Conservation (phyloP, 2,113 vertebrate species). For the Xiphophorus maculatus region DNA sequence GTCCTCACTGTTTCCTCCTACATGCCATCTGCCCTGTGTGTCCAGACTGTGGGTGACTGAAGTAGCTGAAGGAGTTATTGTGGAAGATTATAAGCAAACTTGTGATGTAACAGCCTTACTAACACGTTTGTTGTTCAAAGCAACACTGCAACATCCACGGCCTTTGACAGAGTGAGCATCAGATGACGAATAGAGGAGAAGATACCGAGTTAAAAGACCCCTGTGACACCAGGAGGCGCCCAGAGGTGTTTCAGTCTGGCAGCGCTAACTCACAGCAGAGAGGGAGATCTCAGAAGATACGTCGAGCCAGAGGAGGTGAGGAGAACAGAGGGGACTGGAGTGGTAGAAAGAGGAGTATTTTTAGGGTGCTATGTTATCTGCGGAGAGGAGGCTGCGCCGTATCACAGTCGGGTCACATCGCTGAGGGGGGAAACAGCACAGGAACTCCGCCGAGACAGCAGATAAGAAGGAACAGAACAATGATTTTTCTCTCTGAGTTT, state of each 20-base stretch:
- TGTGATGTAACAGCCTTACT: conserved; percentile 71
- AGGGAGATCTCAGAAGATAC: conserved; percentile 58
- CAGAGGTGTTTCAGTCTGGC: conserved; percentile 60
- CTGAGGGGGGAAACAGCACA: conserved; percentile 59
- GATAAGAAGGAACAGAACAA: conserved; percentile 71
- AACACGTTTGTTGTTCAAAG: conserved; percentile 49
- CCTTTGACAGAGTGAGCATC: conserved; percentile 31
- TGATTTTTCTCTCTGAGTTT: conserved; percentile 30
- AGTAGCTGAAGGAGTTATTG: conserved; percentile 66
- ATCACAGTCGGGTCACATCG: conserved; percentile 68
- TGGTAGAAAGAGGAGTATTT: conserved; percentile 66
- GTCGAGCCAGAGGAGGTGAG: conserved; percentile 65
- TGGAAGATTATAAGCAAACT: conserved; percentile 67
- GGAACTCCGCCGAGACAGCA: conserved; percentile 44
- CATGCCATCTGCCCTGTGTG: conserved; percentile 78
- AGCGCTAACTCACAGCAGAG: conserved; percentile 45
- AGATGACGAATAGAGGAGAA: conserved; percentile 26
- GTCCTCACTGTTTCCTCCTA: conserved; percentile 73
- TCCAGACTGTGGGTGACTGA: conserved; percentile 76
- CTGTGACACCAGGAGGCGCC: conserved; percentile 52
- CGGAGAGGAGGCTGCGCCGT: conserved; percentile 46
- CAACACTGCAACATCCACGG: conserved; percentile 37
- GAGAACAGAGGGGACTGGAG: conserved; percentile 47
- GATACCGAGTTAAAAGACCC: conserved; percentile 48
- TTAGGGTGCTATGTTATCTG: conserved; percentile 74